Evolutionary conservation across 2,797 vertebrate genomes (phyloP), one percentile per base, ranked within the genome.

Genomic region (Rhodeus uyekii): DNA sequence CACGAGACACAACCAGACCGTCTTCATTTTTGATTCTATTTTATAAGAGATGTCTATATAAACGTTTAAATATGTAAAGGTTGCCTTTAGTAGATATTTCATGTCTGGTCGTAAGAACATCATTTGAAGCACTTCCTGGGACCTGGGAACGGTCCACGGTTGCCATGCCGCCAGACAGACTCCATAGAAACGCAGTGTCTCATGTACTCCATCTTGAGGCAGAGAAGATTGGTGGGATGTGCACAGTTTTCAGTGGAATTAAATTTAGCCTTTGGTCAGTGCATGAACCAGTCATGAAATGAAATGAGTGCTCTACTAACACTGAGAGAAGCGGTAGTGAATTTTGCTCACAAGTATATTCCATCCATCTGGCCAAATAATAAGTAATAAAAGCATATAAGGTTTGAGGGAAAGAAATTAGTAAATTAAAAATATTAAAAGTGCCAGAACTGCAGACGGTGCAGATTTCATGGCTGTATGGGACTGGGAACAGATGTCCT

Each of bases 131-230:
- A 36, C n/a, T 3, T n/a, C n/a, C n/a, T n/a, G n/a, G n/a, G 8
- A 44, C 42, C 36, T 3, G 32, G 44, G 61, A 68, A 82, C 53
- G n/a, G n/a, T 69, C 16, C 5, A 39, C 42, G 58, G 86, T 86
- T 85, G 46, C 81, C 72, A 83, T 86, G 61, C 84, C 65, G 65
- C 48, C 80, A 82, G 80, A 63, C 27, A 12, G 58, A 74, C 27
- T 76, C 71, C 76, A 85, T 84, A 60, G 75, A 42, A 82, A 86
- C 78, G n/a, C 53, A 71, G 32, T 38, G 77, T 83, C 84, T 83
- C 84, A 22, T 86, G 84, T 65, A 67, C 86, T 83, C 83, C 84
- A 85, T 84, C 83, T 87, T 83, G 78, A 86, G 84, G 86, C 73
- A 53, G 69, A 75, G 13, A 67, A 58, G 60, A 42, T 44, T 24